Conservation (phyloP, 2,113 vertebrate species). For the Corvus hawaiiensis region DNA sequence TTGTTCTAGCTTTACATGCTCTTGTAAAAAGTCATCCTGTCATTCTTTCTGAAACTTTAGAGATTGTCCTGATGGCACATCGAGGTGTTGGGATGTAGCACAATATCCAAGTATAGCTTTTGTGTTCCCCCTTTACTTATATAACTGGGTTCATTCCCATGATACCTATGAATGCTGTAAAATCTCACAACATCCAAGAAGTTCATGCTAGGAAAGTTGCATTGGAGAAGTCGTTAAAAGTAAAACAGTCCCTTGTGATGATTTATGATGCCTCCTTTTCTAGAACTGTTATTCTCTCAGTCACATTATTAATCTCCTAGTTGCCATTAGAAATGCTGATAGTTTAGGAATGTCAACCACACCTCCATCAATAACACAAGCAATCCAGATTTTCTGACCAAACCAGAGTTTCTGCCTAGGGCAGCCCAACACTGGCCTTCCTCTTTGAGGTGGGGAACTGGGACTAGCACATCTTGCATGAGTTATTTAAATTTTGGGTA, state of each 20-base stretch:
- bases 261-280: not conserved
- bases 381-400: not conserved
- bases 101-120: not conserved
- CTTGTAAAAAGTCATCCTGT: not conserved
- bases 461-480: not conserved
- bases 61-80: not conserved
- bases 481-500: not conserved
- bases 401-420: not conserved
- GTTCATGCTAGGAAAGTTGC: not conserved
- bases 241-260: not conserved
- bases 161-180: not conserved
- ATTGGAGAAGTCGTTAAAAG: not conserved
- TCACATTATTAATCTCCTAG: not conserved
- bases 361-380: not conserved
- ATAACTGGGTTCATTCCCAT: not conserved
- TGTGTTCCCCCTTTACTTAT: not conserved
- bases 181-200: not conserved
- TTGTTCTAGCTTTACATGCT: not conserved
- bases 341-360: not conserved
- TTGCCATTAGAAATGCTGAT: not conserved
- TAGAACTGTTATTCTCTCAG: not conserved
- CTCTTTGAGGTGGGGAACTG: not conserved
- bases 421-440: not conserved
- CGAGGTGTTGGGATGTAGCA: not conserved
- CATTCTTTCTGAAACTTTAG: not conserved